phyloP scores from a whole-genome alignment of 2,888 invertebrate species.

The Oscheius sp. region DNA sequence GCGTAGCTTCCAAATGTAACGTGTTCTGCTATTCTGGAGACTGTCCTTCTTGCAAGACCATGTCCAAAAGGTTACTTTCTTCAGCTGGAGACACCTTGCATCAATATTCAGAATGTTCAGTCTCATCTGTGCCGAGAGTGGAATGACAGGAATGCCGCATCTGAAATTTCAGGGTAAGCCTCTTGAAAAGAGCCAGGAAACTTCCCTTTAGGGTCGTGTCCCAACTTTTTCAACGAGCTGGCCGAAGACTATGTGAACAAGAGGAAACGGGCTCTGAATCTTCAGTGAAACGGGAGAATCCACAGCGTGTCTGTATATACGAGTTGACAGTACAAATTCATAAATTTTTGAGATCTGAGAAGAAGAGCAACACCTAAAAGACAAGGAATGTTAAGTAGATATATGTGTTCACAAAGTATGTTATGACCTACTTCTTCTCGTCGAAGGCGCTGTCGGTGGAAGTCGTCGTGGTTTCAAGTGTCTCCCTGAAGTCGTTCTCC shows the following conservation, averaged over 20 bases:
- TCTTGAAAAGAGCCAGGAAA: not conserved
- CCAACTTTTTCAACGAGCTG: constrained; percentile 53
- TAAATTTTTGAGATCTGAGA: not conserved
- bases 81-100: not conserved
- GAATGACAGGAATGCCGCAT: constrained; percentile 44
- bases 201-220: constrained; percentile 48
- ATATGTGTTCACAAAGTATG: not conserved
- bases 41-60: constrained; percentile 57
- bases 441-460: constrained; percentile 5
- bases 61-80: constrained; percentile 42
- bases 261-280: constrained; percentile 40
- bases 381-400: not conserved
- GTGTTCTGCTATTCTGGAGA: constrained; percentile 62
- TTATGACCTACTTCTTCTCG: not conserved
- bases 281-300: constrained; percentile 1
- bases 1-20: constrained; percentile 56
- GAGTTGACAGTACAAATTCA: constrained; percentile 28
- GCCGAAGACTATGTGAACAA: constrained; percentile 52
- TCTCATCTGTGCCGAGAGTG: constrained; percentile 46
- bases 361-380: not conserved
- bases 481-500: constrained; percentile 42
- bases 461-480: not conserved
- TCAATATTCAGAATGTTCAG: constrained; percentile 44
- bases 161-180: constrained; percentile 45
- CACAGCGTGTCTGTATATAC: constrained; percentile 23